Evolutionary conservation across 1,140 invertebrate genomes (phyloP).

Genomic region (Heliconius congener): DNA sequence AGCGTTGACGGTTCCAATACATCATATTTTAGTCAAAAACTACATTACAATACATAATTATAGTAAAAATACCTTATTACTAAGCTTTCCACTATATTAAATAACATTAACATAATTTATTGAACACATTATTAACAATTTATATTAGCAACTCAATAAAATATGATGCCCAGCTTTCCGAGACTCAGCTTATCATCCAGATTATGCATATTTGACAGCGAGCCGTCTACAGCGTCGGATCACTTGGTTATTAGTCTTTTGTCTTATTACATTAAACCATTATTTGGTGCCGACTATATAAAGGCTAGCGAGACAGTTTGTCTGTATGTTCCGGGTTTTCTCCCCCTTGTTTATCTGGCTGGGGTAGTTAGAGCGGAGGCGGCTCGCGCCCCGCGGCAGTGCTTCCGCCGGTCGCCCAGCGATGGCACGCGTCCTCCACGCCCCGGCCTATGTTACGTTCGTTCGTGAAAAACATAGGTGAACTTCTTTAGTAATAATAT

Average conservation of each 20-base stretch:
- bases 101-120: background rate
- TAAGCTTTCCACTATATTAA: background rate
- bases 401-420: constrained; percentile 61
- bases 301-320: constrained; percentile 78
- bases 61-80: background rate
- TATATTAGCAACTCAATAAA: background rate
- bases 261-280: constrained; percentile 75
- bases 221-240: constrained; percentile 49
- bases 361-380: constrained; percentile 64
- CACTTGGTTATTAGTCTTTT: constrained; percentile 69
- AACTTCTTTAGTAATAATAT: constrained; percentile 43
- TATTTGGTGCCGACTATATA: constrained; percentile 59
- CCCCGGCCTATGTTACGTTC: constrained; percentile 45
- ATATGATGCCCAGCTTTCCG: background rate
- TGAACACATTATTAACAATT: background rate
- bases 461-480: constrained; percentile 58
- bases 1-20: no score
- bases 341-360: constrained; percentile 77
- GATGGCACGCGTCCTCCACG: constrained; percentile 67
- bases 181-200: constrained; percentile 45
- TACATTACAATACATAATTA: background rate
- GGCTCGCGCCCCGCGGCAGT: constrained; percentile 72
- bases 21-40: no score
- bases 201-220: constrained; percentile 62
- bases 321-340: constrained; percentile 75